These are phyloP conservation scores for Archivesica marissinica DNA, from an alignment of 1,140 invertebrate genomes.

Conservation along the genomic window DNA sequence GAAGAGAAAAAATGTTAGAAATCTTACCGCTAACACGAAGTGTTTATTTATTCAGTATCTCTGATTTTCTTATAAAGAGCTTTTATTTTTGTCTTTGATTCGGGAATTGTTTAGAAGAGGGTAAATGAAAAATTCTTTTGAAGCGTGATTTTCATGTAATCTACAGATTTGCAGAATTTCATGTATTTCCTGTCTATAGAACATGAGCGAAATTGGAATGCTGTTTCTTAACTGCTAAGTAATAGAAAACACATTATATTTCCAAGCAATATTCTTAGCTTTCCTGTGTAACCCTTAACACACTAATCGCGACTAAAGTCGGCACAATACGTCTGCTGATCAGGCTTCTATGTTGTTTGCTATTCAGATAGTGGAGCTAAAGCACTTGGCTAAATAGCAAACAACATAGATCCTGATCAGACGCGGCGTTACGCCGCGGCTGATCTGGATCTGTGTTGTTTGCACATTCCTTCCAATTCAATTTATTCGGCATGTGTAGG, in stretches of 20 bases:
- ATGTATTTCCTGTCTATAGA: neutral
- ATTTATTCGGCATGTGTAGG: no score
- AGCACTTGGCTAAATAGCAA: no score
- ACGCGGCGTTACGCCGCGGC: no score
- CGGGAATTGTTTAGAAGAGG: conserved; percentile 19
- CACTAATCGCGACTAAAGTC: no score
- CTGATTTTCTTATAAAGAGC: conserved; percentile 19
- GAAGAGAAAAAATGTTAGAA: conserved; percentile 13
- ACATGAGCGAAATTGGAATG: neutral
- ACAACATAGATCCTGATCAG: no score
- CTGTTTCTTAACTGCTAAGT: neutral
- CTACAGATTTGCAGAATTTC: conserved; percentile 1
- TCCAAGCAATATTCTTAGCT: conserved; percentile 17
- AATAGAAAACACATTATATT: neutral
- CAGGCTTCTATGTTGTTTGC: no score
- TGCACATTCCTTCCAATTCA: no score
- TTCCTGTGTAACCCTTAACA: no score
- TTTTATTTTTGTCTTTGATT: conserved; percentile 3
- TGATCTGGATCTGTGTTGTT: no score
- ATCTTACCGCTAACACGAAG: neutral
- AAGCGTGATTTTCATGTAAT: neutral
- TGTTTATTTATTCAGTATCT: conserved; percentile 22
- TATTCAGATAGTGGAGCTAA: no score
- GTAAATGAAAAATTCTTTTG: neutral
- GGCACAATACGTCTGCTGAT: no score